These are phyloP conservation scores for Lycophotia porphyrea DNA, from an alignment of 2,888 invertebrate genomes.

Conservation along the genomic window DNA sequence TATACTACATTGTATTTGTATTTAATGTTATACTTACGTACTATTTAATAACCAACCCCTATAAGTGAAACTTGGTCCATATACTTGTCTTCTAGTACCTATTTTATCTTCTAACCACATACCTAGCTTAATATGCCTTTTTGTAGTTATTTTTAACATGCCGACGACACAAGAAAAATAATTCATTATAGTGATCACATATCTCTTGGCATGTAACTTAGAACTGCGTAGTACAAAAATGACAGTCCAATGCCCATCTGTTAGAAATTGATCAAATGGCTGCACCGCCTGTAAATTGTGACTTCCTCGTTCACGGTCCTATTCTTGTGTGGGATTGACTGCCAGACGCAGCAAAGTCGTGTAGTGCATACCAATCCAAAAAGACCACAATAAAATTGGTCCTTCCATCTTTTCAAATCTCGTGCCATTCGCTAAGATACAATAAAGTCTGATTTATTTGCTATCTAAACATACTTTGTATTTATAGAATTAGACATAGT, in stretches of 20 bases:
- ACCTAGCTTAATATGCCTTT: conserved; percentile 34
- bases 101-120: conserved; percentile 34
- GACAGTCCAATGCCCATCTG: not conserved
- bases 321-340: conserved; percentile 9
- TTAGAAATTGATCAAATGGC: not conserved
- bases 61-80: conserved; percentile 58
- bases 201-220: not conserved
- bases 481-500: conserved; percentile 58
- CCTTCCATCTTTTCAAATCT: conserved; percentile 26
- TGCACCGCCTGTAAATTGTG: not conserved
- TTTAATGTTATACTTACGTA: conserved; percentile 45
- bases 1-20: conserved; percentile 45
- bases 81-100: conserved; percentile 57
- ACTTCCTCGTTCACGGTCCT: not conserved
- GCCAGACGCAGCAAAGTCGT: not conserved
- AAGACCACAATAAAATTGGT: conserved; percentile 37
- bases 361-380: not conserved
- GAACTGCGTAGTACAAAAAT: not conserved
- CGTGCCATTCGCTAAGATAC: conserved; percentile 61
- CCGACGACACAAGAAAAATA: not conserved
- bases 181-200: not conserved
- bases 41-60: conserved; percentile 52
- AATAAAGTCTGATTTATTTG: conserved; percentile 67
- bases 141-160: conserved; percentile 28
- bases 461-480: conserved; percentile 54